Conservation (phyloP, 2,797 vertebrate species). For the Hydrophis major region DNA sequence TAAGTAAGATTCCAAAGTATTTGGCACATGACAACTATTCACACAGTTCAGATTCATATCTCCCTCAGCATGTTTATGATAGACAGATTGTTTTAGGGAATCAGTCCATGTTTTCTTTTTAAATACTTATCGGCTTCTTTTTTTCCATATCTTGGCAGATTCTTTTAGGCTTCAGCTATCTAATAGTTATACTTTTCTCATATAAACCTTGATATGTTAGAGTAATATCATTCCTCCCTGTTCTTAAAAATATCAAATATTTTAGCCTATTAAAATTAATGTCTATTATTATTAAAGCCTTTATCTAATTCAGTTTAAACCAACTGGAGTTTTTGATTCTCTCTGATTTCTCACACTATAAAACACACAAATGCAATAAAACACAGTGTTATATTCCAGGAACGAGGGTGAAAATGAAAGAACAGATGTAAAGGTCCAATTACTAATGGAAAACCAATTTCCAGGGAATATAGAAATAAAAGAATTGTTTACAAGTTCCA, state of each 20-base stretch:
- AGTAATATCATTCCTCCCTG: not conserved
- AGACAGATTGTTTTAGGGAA: not conserved
- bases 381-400: not conserved
- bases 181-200: not conserved
- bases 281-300: not conserved
- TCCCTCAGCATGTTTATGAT: not conserved
- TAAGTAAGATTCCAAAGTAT: not conserved
- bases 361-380: not conserved
- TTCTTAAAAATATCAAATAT: not conserved
- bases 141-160: not conserved
- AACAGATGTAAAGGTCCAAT: not conserved
- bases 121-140: not conserved
- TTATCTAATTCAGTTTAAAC: not conserved
- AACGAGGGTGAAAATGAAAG: not conserved
- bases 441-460: not conserved
- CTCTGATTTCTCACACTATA: not conserved
- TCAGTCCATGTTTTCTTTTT: not conserved
- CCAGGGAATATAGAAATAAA: not conserved
- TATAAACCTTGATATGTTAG: not conserved
- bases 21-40: not conserved
- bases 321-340: not conserved
- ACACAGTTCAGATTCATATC: not conserved
- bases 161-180: not conserved
- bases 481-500: not conserved
- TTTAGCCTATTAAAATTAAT: not conserved